These are phyloP conservation scores for Cardinalis cardinalis DNA, from an alignment of 2,113 vertebrate genomes.

Conservation along the genomic window DNA sequence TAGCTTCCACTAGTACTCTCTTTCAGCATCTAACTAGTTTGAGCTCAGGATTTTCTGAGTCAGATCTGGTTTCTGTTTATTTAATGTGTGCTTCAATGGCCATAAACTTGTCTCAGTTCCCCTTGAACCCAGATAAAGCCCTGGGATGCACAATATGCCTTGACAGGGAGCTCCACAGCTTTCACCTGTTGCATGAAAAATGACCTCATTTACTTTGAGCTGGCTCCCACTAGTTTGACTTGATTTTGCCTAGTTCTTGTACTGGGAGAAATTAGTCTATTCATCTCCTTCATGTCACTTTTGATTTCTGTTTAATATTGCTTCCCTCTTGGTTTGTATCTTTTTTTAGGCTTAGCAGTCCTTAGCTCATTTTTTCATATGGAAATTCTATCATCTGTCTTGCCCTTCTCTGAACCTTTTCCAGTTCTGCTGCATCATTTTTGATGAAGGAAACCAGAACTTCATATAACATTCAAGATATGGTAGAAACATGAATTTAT, in stretches of 20 bases:
- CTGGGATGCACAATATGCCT: neutral
- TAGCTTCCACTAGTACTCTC: constrained; percentile 28
- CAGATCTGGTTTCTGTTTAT: constrained; percentile 45
- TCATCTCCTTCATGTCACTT: neutral
- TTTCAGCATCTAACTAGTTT: constrained; percentile 3
- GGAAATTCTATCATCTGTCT: neutral
- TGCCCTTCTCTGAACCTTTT: constrained; percentile 3
- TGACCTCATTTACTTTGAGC: neutral
- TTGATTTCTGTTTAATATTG: neutral
- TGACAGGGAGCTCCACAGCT: neutral
- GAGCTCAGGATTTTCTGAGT: neutral
- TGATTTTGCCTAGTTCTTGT: neutral
- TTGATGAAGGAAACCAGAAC: neutral
- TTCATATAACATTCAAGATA: neutral
- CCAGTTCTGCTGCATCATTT: neutral
- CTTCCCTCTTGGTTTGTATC: neutral
- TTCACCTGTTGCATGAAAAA: neutral
- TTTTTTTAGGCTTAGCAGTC: neutral
- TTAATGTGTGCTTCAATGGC: constrained; percentile 2
- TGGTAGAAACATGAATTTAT: neutral
- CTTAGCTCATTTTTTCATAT: neutral
- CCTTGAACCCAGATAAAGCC: neutral
- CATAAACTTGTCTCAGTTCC: neutral
- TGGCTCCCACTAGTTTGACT: neutral
- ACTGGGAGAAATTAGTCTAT: neutral